phyloP scores from a whole-genome alignment of 2,113 vertebrate species.

The Malurus melanocephalus region DNA sequence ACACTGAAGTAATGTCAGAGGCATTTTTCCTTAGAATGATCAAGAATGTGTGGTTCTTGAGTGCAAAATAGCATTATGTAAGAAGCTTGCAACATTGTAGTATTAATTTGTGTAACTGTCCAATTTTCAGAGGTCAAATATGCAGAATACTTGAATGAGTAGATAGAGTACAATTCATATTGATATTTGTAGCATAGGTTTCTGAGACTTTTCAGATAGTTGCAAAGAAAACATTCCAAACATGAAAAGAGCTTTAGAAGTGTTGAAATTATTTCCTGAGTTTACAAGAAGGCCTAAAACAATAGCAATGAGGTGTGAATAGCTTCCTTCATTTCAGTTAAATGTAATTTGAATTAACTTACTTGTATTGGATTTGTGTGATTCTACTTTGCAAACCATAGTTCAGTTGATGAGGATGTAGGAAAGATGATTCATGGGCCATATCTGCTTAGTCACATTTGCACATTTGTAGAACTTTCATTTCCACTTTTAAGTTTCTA shows the following conservation, averaged over 20 bases:
- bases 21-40: not conserved
- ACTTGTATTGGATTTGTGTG: not conserved
- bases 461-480: not conserved
- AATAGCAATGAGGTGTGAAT: slow-evolving; percentile 51
- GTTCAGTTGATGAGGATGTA: not conserved
- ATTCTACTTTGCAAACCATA: not conserved
- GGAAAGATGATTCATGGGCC: not conserved
- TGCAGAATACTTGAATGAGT: not conserved
- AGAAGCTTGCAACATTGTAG: not conserved
- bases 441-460: not conserved
- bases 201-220: slow-evolving; percentile 5
- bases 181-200: not conserved
- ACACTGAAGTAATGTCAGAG: not conserved
- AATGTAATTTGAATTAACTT: slow-evolving; percentile 32
- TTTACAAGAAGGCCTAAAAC: slow-evolving; percentile 32
- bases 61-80: not conserved
- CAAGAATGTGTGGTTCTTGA: not conserved
- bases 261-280: slow-evolving; percentile 60
- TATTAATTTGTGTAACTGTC: not conserved
- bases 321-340: slow-evolving; percentile 47
- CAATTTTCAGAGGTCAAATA: not conserved
- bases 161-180: not conserved
- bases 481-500: not conserved
- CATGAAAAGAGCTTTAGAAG: slow-evolving; percentile 27
- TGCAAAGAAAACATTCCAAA: slow-evolving; percentile 48